A percentile compares a stretch with the other conserved stretches of the same genome.
Evolutionary conservation across 2,113 vertebrate species (phyloP).

Genomic region (Sus scrofa): T2T-Sscrofa CM000814.6:2869001-2869500

Average conservation of each 20-base stretch:
- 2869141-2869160: accelerated
- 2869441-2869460: neutral
- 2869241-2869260: neutral
- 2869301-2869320: neutral
- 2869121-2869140: too few relatives aligned
- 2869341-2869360: accelerated
- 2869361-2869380: accelerated
- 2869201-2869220: neutral
- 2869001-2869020: neutral
- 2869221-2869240: neutral
- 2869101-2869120: too few relatives aligned
- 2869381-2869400: neutral
- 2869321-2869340: neutral
- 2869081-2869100: neutral
- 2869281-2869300: neutral
- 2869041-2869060: neutral
- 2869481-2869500: neutral
- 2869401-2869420: neutral
- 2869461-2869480: neutral
- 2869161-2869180: neutral
- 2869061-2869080: accelerated
- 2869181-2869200: accelerated
- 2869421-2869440: neutral
- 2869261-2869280: neutral
- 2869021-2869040: neutral